Evolutionary conservation across 2,113 vertebrate species (phyloP).

Genomic region (Probosciger aterrimus): DNA sequence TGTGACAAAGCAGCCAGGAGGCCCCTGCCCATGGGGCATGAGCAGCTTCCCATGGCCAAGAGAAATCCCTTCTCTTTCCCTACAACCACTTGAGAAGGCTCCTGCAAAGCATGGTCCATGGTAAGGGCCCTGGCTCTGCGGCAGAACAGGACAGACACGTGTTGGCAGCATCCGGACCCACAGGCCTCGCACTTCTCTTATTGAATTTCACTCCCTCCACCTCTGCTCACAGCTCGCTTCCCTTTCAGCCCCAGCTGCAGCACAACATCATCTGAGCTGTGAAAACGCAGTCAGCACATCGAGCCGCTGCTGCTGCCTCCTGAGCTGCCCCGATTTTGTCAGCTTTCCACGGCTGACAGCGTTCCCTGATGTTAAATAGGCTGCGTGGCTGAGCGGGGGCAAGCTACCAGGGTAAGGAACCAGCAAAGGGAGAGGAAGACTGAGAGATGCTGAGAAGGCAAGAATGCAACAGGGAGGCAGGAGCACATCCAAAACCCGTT

Average conservation of each 20-base stretch:
- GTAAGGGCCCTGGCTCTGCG: neutral
- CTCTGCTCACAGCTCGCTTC: neutral
- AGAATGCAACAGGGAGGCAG: too few species aligned
- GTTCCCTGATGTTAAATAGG: neutral
- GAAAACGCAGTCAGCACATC: neutral
- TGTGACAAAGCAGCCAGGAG: neutral
- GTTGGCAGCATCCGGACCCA: neutral
- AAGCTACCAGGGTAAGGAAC: neutral
- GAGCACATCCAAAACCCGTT: neutral
- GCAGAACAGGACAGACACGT: fast-evolving
- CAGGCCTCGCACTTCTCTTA: neutral
- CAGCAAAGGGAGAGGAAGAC: neutral
- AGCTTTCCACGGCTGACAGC: neutral
- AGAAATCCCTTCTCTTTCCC: neutral
- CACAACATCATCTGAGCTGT: neutral
- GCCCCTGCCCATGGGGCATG: neutral
- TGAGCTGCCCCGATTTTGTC: neutral
- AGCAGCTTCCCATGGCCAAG: neutral
- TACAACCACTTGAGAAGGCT: fast-evolving
- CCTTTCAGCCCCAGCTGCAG: neutral
- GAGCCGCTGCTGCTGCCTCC: neutral
- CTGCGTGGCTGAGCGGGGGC: neutral
- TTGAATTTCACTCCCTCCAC: neutral
- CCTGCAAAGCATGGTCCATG: fast-evolving
- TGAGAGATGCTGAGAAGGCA: neutral